Evolutionary conservation across 2,797 vertebrate species (phyloP), one percentile per base, ranked within the genome.

Genomic region (Nothura maculosa): DNA sequence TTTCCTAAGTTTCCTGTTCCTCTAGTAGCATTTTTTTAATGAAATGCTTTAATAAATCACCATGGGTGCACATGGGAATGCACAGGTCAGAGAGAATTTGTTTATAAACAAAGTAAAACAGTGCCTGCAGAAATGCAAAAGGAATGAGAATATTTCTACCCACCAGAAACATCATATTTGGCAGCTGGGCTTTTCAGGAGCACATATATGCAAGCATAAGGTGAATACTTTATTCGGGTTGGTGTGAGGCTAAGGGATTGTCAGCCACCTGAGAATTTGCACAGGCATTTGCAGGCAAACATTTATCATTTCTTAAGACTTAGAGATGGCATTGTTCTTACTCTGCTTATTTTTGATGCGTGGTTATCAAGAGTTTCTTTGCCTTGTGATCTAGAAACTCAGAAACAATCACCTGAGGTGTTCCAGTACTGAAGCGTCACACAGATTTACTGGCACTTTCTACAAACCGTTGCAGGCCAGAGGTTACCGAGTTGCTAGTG

Each of bases 401-500:
- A 61, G 95, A 78, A 95, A 90, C 61, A 72, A 55, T 83, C 76
- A 92, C 89, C 85, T 48, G 58, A 96, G 90, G 70, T 77, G 1
- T 87, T 92, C 45, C 9, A 72, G 75, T 58, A 80, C 78, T 86
- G 85, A 89, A 32, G 19, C 83, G 30, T 92, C 91, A 90, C 75
- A 69, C 78, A 89, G 90, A 93, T 93, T 87, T 81, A 69, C 75
- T 40, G 43, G 64, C 68, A 32, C 85, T 95, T 96, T 67, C 60
- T 94, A 76, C 50, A 81, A 81, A 93, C 48, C 48, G 4, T 89
- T 66, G 89, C 19, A 24, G 92, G 89, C 73, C 63, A 76, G 82
- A 96, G 92, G 94, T 96, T 75, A 83, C 60, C 6, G 79, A 94
- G 68, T 79, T 90, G 85, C 91, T 94, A 52, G 90, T 90, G 79